Base-by-base conservation (phyloP, 2,113 vertebrate genomes). In the Polypterus senegalus region DNA sequence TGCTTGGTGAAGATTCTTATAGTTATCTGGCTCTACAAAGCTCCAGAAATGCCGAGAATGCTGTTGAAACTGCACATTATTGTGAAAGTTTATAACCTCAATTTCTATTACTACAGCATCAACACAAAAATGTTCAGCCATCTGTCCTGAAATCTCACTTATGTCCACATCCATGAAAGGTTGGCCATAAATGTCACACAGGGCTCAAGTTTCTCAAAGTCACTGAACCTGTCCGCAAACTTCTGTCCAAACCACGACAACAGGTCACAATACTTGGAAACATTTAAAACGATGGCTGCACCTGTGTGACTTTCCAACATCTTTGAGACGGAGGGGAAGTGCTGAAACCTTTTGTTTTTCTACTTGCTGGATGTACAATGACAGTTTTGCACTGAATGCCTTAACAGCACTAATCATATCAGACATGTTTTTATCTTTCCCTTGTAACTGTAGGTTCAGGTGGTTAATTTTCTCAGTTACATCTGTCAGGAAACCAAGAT, bases 181-280 rank as follows among this genome's bases (percentile, higher is more conserved):
- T 61, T 71, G 11, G 64, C 56, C 47, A 48, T 65, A 58, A 70
- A 67, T 11, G 9, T 44, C 54, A 65, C 63, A 63, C 55, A 68
- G 4, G 49, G 61, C 61, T 67, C 9, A 53, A 63, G 63, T 57
- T 63, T 47, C 9, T 48, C 47, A 53, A 64, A 64, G 46, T 58
- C 62, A 54, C 43, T 46, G 46, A 59, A 53, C 47, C 54, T 47
- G 58, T 57, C 56, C 4, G 59, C 46, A 61, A 66, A 65, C 49
- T 63, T 58, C 56, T 61, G 58, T 44, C 54, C 63, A 54, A 48
- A 52, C 54, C 48, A 52, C 58, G 63, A 62, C 62, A 64, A 61
- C 5, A 64, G 56, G 47, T 70, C 66, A 58, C 63, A 46, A n/a
- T 59, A 52, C 51, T 61, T 58, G 8, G 7, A 3, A 4, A 10